A percentile compares a stretch with the other conserved stretches of the same genome.
Evolutionary conservation across 2,113 vertebrate species (phyloP).

Genomic region (Toxostoma redivivum): DNA sequence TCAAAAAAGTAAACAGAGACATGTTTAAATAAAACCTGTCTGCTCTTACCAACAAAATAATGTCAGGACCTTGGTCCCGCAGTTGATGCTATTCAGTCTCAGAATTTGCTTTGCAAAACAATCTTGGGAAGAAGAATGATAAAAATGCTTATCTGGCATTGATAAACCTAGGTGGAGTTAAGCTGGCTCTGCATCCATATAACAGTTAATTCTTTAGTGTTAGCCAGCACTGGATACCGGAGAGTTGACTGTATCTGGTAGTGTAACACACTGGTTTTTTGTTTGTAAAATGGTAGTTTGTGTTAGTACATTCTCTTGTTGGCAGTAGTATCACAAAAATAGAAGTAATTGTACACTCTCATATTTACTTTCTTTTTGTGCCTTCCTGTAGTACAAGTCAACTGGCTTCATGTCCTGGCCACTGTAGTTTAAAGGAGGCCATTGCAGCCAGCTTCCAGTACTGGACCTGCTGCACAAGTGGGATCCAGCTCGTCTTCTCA

Average conservation of each 20-base stretch:
- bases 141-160: not conserved
- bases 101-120: not conserved
- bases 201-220: not conserved
- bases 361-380: slow-evolving; percentile 29
- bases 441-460: not conserved
- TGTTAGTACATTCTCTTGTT: not conserved
- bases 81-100: not conserved
- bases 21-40: not conserved
- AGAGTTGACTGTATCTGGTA: not conserved
- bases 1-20: not conserved
- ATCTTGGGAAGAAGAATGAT: not conserved
- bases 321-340: not conserved
- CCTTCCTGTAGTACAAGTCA: slow-evolving; percentile 22
- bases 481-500: not conserved
- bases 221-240: not conserved
- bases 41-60: not conserved
- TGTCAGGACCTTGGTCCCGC: not conserved
- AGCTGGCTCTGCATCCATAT: not conserved
- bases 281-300: not conserved
- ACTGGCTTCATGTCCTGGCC: slow-evolving; percentile 9
- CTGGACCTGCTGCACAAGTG: slow-evolving; percentile 42
- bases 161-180: not conserved
- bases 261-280: not conserved
- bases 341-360: not conserved
- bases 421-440: not conserved